phyloP scores from a whole-genome alignment of 2,888 invertebrate species.

The Agrilus cyanescens region DNA sequence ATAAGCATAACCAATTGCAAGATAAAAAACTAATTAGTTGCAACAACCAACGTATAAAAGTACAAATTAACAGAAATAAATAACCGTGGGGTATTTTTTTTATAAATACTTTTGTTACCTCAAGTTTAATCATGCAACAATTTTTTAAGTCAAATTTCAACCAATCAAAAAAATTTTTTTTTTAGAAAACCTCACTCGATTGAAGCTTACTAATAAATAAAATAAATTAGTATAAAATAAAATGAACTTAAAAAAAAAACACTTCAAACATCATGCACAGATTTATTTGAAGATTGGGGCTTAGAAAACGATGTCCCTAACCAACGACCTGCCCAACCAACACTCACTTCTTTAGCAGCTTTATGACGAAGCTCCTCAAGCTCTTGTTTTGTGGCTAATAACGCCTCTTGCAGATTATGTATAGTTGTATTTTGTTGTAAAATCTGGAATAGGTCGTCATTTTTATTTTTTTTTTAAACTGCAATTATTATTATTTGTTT shows the following conservation, averaged over 20 bases:
- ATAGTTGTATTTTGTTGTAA: constrained; percentile 30
- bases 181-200: no score
- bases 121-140: no score
- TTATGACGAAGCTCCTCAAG: constrained; percentile 27
- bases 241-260: constrained; percentile 5
- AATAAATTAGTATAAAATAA: constrained; percentile 3
- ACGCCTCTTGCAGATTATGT: constrained; percentile 28
- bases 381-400: constrained; percentile 29
- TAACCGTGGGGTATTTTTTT: no score
- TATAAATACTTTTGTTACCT: no score
- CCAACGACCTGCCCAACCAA: constrained; percentile 29
- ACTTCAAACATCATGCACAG: constrained; percentile 32
- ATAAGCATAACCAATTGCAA: no score
- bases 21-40: no score
- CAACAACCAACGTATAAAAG: no score
- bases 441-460: constrained; percentile 20
- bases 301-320: constrained; percentile 23
- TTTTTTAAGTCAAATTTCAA: no score
- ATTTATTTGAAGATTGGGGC: constrained; percentile 14
- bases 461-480: no score
- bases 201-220: not conserved
- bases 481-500: no score
- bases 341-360: constrained; percentile 30
- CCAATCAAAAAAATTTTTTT: no score
- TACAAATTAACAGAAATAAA: no score